Conservation (phyloP, 2,113 vertebrate species). For the Motacilla tschutschensis region DNA sequence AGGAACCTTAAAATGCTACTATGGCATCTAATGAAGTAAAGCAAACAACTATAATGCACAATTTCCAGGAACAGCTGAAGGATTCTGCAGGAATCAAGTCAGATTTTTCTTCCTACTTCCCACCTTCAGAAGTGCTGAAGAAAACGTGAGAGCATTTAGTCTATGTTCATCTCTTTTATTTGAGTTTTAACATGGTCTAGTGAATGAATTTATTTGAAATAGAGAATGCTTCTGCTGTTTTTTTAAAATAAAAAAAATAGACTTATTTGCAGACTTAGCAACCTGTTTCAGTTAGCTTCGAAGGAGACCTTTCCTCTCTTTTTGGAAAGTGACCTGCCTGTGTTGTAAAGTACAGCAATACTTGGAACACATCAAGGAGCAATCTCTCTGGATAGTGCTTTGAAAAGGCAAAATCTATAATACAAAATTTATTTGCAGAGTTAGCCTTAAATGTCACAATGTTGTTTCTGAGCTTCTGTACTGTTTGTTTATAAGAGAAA, state of each 20-base stretch:
- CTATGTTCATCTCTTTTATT: neutral
- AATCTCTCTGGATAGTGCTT: neutral
- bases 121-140: neutral
- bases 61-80: neutral
- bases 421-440: neutral
- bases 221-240: neutral
- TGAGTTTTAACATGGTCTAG: neutral
- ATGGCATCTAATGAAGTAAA: neutral
- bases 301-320: neutral
- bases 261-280: neutral
- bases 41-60: neutral
- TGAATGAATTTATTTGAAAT: neutral
- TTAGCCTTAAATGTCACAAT: neutral
- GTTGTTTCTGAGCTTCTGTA: neutral
- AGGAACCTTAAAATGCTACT: neutral
- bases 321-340: neutral
- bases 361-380: neutral
- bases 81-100: neutral
- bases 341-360: neutral
- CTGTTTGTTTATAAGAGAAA: neutral
- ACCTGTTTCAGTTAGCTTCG: neutral
- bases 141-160: neutral
- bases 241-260: neutral
- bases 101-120: neutral
- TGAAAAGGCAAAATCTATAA: neutral